Evolutionary conservation across 2,888 invertebrate species (phyloP).

Genomic region (Andricus quercusramuli): DNA sequence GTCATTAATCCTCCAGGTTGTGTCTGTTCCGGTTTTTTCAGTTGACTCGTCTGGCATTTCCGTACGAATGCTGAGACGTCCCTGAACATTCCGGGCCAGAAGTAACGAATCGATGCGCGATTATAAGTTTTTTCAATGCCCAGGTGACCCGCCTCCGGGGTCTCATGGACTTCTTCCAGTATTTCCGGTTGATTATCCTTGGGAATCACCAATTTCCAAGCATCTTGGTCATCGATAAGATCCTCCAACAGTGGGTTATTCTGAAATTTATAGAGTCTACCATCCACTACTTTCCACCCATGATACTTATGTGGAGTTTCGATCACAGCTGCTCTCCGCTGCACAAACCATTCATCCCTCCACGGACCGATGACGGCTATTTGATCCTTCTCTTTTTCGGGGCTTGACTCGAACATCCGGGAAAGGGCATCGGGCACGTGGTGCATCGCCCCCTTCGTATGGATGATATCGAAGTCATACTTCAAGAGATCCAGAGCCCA

Average conservation of each 20-base stretch:
- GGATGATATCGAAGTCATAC: slow-evolving; percentile 43
- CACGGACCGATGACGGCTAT: not conserved
- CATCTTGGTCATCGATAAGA: not conserved
- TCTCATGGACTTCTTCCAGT: not conserved
- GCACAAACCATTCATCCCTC: not conserved
- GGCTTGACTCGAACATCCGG: slow-evolving; percentile 26
- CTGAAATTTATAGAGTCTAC: not conserved
- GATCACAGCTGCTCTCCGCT: not conserved
- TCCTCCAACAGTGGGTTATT: not conserved
- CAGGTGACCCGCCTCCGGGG: not conserved
- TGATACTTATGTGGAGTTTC: not conserved
- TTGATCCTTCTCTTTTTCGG: not conserved
- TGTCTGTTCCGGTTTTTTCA: too few species aligned
- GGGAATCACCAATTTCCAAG: not conserved
- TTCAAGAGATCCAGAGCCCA: slow-evolving; percentile 57
- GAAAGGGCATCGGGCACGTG: slow-evolving; percentile 54
- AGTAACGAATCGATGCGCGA: too few species aligned
- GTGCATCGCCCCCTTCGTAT: slow-evolving; percentile 46
- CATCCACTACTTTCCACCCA: not conserved
- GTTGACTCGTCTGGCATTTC: too few species aligned
- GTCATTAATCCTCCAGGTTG: too few species aligned
- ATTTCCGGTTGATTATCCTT: not conserved
- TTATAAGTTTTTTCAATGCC: not conserved
- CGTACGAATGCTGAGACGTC: too few species aligned
- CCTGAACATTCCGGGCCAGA: too few species aligned